Evolutionary conservation across 92 coral and sea anemone genomes (phyloP).

Genomic region (Porites lobata): DNA sequence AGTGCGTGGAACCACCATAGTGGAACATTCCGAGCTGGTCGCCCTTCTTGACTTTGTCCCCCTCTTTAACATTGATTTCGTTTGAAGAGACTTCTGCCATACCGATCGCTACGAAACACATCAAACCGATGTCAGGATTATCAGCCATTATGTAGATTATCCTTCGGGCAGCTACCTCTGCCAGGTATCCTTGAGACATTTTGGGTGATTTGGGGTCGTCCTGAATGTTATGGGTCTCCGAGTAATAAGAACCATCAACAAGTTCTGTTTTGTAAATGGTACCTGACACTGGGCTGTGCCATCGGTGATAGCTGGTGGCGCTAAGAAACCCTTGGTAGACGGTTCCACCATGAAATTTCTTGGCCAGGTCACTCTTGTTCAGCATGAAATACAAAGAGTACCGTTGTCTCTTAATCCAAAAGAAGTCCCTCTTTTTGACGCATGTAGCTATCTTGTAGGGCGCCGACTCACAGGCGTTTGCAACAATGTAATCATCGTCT

Average conservation of each 20-base stretch:
- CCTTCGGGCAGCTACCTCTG: constrained; percentile 70
- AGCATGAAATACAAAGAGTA: constrained; percentile 73
- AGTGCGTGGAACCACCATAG: constrained; percentile 78
- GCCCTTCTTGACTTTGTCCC: constrained; percentile 67
- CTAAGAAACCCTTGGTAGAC: constrained; percentile 79
- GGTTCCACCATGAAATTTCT: constrained; percentile 71
- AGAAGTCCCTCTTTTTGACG: constrained; percentile 51
- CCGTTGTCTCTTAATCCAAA: constrained; percentile 67
- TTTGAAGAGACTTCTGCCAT: constrained; percentile 74
- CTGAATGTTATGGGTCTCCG: constrained; percentile 54
- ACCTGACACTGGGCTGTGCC: constrained; percentile 86
- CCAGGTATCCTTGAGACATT: constrained; percentile 66
- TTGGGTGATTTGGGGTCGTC: constrained; percentile 70
- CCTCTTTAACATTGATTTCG: constrained; percentile 62
- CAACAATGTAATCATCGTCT: constrained; percentile 60
- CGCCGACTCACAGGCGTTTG: constrained; percentile 79
- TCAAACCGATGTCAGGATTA: constrained; percentile 69
- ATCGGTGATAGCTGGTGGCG: constrained; percentile 77
- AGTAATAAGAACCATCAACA: constrained; percentile 76
- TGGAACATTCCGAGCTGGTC: constrained; percentile 82
- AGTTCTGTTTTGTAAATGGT: constrained; percentile 55
- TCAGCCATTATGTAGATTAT: constrained; percentile 66
- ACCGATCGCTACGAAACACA: constrained; percentile 71
- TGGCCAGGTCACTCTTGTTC: constrained; percentile 57
- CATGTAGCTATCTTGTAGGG: constrained; percentile 46